phyloP scores from a whole-genome alignment of 2,113 vertebrate species.

The Ciconia stormi region DNA sequence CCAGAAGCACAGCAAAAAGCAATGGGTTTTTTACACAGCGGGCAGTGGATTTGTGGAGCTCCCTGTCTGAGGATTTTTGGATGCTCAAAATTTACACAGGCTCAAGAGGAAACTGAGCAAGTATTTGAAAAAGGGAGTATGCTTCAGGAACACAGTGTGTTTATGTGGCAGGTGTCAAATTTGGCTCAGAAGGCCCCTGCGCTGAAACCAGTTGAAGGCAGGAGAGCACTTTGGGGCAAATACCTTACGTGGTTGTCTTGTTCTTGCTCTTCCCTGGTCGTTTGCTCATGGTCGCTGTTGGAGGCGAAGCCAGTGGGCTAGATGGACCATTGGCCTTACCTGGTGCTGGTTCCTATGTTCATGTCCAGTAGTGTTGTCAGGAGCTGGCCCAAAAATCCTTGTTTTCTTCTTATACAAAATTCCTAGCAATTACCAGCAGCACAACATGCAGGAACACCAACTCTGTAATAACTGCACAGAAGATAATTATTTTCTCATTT shows the following conservation, averaged over 20 bases:
- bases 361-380: not conserved
- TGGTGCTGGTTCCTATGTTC: not conserved
- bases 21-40: not conserved
- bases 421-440: not conserved
- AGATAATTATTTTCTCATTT: not conserved
- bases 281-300: not conserved
- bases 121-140: not conserved
- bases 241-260: fast-evolving
- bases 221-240: not conserved
- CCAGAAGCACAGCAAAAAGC: not conserved
- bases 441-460: not conserved
- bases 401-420: not conserved
- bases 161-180: not conserved
- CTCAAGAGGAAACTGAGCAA: not conserved
- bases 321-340: not conserved
- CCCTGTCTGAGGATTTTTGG: not conserved
- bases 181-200: not conserved
- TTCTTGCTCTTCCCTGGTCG: not conserved
- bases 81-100: not conserved
- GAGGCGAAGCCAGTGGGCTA: not conserved
- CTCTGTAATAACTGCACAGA: not conserved
- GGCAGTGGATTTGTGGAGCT: not conserved
- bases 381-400: not conserved
- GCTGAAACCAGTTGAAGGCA: not conserved
- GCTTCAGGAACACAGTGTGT: fast-evolving